Base-by-base conservation (phyloP, 2,797 vertebrate species). In the Anolis apletophallus region DNA sequence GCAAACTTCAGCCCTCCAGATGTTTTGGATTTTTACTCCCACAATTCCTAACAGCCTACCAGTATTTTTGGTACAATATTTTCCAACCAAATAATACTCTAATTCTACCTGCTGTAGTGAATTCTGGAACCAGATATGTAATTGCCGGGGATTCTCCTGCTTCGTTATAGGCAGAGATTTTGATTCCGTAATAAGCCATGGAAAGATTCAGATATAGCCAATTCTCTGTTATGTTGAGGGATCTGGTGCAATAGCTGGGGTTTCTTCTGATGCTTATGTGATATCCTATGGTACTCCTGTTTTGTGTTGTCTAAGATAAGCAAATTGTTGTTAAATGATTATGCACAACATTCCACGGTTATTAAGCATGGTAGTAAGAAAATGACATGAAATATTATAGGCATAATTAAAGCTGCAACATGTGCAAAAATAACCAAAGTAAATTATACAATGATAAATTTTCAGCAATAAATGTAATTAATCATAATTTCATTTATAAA, bases 191-290 rank as follows among this genome's bases (percentile, higher is more conserved):
- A 64, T 83, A 59, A 86, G 91, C 92, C 92, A 93, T 85, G 29
- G 94, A 95, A 73, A 95, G 26, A 88, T 91, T 92, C 77, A 95
- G 74, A 83, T 85, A 61, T 69, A 95, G 52, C 71, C 75, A 21
- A n/a, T 54, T 75, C 16, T 91, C 80, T 2, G 85, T 83, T 50
- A 92, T 29, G 67, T 67, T 86, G 32, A 91, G 75, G 5, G 3
- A 85, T 79, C 77, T 77, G 5, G 1, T 86, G 80, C 93, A 94
- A 0, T 11, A 93, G 52, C 90, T 93, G 76, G 97, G 97, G 13
- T 89, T 94, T 91, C 97, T 98, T 88, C 91, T 69, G 14, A 98
- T 19, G 0, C 68, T 93, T 90, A 98, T 83, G 0, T 1, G 40
- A 93, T 96, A 98, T 72, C 93, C 89, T 10, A 96, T 90, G 5